Evolutionary conservation across 2,797 vertebrate genomes (phyloP).

Genomic region (Squalus acanthias): DNA sequence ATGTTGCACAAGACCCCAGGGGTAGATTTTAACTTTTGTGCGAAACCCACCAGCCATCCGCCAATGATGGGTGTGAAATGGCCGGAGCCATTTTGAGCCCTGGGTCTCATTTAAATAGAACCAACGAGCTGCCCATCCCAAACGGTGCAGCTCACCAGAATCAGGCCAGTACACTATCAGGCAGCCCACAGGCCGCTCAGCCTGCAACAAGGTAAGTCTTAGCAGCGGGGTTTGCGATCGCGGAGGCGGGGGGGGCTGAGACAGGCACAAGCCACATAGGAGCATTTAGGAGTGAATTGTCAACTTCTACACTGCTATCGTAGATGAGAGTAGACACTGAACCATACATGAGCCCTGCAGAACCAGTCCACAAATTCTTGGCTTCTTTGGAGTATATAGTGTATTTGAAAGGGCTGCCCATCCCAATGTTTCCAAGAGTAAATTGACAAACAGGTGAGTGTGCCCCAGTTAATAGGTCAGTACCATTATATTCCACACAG

Average conservation of each 20-base stretch:
- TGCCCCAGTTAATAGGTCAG: neutral
- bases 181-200: neutral
- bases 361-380: neutral
- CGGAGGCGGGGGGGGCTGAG: neutral
- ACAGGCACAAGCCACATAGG: neutral
- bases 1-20: too few species aligned
- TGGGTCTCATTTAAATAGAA: neutral
- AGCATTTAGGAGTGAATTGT: neutral
- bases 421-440: neutral
- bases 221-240: neutral
- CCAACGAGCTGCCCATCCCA: neutral
- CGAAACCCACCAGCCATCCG: neutral
- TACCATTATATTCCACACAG: neutral
- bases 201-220: too few species aligned
- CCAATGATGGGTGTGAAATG: neutral
- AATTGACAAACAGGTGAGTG: neutral
- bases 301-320: neutral
- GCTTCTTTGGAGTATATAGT: neutral
- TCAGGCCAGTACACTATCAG: neutral
- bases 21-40: too few species aligned
- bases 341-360: neutral
- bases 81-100: neutral
- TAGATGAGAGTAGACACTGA: neutral
- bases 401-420: neutral
- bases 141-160: neutral